These are phyloP conservation scores for Periphyllus acericola DNA, from an alignment of 2,888 invertebrate species.

Conservation along the genomic window DNA sequence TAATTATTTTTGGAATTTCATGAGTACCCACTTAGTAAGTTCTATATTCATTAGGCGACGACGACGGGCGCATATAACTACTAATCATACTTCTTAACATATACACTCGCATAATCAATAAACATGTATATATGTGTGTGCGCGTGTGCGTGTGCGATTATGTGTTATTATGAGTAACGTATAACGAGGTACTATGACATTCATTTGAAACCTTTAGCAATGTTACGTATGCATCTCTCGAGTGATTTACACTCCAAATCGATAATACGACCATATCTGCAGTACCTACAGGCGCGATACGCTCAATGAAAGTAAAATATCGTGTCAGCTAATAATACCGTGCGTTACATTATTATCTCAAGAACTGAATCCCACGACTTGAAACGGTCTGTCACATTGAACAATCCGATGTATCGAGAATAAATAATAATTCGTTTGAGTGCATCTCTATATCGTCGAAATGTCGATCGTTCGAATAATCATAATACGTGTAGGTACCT, in stretches of 20 bases:
- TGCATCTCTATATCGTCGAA: neutral
- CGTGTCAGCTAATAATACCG: neutral
- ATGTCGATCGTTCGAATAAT: neutral
- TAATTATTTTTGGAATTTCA: slow-evolving; percentile 11
- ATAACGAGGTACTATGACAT: neutral
- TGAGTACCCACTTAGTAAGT: neutral
- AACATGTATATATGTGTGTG: neutral
- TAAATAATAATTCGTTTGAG: neutral
- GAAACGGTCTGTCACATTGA: slow-evolving; percentile 4
- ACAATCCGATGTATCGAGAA: neutral
- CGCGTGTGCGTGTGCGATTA: no score
- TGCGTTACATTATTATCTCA: neutral
- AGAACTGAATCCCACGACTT: neutral
- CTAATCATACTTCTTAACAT: neutral
- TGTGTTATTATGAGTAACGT: neutral
- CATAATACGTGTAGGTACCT: neutral
- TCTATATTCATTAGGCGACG: neutral
- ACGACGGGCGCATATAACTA: neutral
- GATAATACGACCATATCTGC: slow-evolving; percentile 30
- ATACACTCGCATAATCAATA: neutral
- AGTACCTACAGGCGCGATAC: neutral
- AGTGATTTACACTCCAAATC: slow-evolving; percentile 1
- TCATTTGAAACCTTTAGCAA: neutral
- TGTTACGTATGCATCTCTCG: neutral
- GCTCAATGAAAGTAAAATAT: neutral